Percentiles rank a stretch among this genome's conserved stretches.
Evolutionary conservation across 2,888 invertebrate species (phyloP).

Genomic region (Linnaemya tessellans): DNA sequence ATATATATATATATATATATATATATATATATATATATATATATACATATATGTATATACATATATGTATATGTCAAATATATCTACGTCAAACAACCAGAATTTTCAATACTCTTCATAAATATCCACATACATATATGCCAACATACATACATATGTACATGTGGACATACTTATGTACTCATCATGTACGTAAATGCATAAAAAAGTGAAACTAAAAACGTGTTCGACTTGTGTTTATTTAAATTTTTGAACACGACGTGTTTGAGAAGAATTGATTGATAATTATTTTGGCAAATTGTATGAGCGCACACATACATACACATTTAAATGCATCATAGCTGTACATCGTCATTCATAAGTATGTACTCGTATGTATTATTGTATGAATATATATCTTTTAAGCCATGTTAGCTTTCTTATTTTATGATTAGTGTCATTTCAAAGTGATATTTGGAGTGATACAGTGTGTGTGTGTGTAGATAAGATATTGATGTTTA

Average conservation of each 20-base stretch:
- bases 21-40: background rate
- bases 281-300: slow-evolving; percentile 5
- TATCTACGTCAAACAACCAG: background rate
- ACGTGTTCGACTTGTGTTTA: slow-evolving; percentile 31
- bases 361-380: too few species aligned
- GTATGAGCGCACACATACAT: background rate
- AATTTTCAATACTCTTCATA: background rate
- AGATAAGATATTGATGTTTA: background rate
- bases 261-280: slow-evolving; percentile 9
- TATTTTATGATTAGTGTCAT: slow-evolving; percentile 19
- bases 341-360: too few species aligned
- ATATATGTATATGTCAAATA: too few species aligned
- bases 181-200: background rate
- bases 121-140: background rate
- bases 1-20: background rate
- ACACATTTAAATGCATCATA: too few species aligned
- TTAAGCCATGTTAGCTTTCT: slow-evolving; percentile 57
- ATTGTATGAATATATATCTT: too few species aligned
- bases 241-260: background rate
- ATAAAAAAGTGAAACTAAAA: slow-evolving; percentile 33
- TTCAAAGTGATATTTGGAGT: slow-evolving; percentile 7
- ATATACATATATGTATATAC: background rate
- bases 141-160: too few species aligned
- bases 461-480: background rate
- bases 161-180: too few species aligned